Evolutionary conservation across 2,797 vertebrate genomes (phyloP).

Genomic region (Sardinella longiceps): DNA sequence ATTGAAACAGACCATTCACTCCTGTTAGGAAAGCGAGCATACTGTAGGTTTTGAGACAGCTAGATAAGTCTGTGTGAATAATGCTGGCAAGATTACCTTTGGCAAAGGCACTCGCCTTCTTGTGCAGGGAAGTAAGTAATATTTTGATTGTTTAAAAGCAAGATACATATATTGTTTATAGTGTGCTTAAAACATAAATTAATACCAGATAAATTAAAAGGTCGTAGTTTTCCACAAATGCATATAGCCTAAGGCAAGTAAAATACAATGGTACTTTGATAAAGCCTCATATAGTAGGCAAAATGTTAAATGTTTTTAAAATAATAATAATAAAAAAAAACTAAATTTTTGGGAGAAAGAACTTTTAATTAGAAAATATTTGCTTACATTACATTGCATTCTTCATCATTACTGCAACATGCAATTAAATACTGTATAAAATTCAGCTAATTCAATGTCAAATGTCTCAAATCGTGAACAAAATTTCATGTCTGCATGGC

Average conservation of each 20-base stretch:
- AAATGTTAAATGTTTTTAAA: no score
- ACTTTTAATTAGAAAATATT: no score
- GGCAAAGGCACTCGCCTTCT: slow-evolving; percentile 44
- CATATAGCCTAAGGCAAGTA: slow-evolving; percentile 49
- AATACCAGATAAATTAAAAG: neutral
- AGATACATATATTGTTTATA: neutral
- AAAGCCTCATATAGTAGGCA: no score
- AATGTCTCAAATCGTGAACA: no score
- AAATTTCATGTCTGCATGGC: no score
- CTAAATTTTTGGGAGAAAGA: no score
- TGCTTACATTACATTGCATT: no score
- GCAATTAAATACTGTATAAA: no score
- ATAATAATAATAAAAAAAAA: no score
- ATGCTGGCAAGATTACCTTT: slow-evolving; percentile 38
- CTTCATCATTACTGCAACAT: no score
- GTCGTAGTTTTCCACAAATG: neutral
- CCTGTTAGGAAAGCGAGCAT: neutral
- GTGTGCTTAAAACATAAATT: neutral
- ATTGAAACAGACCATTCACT: neutral
- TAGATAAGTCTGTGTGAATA: slow-evolving; percentile 43
- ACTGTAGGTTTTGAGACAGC: slow-evolving; percentile 29
- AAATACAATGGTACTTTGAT: neutral
- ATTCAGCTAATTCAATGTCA: no score
- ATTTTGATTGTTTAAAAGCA: neutral
- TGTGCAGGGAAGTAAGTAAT: slow-evolving; percentile 43